These are phyloP conservation scores for Catharus minimus DNA, from an alignment of 2,113 vertebrate genomes.

Conservation along the genomic window DNA sequence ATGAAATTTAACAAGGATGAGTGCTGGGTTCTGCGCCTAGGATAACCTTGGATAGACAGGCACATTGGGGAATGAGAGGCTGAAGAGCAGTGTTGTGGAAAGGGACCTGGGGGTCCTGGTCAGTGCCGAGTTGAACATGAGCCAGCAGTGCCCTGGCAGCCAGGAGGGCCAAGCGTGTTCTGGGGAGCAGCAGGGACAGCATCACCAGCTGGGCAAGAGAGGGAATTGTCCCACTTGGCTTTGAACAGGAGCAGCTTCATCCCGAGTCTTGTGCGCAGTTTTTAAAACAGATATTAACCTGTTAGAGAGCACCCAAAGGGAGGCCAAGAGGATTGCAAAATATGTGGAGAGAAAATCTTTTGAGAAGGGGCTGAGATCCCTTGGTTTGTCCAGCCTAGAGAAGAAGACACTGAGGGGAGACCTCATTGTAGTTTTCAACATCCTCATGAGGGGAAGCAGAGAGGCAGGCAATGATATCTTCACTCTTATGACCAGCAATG, in stretches of 20 bases:
- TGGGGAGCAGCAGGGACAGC: rapidly evolving
- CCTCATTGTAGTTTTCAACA: too few relatives aligned
- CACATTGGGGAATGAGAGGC: background rate
- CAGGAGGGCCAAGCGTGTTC: rapidly evolving
- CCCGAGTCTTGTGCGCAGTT: rapidly evolving
- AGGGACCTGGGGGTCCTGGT: background rate
- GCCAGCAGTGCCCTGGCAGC: background rate
- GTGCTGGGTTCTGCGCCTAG: background rate
- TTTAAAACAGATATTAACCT: background rate
- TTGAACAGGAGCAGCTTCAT: rapidly evolving
- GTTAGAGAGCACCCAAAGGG: background rate
- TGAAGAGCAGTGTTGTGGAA: rapidly evolving
- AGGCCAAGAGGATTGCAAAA: background rate
- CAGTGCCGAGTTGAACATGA: rapidly evolving
- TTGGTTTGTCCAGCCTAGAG: background rate
- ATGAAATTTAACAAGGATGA: background rate
- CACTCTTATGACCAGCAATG: background rate
- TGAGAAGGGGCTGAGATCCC: background rate
- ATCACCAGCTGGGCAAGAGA: rapidly evolving
- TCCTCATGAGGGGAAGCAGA: background rate
- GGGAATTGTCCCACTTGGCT: background rate
- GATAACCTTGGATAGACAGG: rapidly evolving
- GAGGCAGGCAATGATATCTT: background rate
- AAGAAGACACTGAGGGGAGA: too few relatives aligned
- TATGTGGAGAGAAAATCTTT: background rate